A percentile compares a stretch with the other conserved stretches of the same genome.
Conservation (phyloP, 2,888 invertebrate species). For the Polydrusus cervinus region DNA sequence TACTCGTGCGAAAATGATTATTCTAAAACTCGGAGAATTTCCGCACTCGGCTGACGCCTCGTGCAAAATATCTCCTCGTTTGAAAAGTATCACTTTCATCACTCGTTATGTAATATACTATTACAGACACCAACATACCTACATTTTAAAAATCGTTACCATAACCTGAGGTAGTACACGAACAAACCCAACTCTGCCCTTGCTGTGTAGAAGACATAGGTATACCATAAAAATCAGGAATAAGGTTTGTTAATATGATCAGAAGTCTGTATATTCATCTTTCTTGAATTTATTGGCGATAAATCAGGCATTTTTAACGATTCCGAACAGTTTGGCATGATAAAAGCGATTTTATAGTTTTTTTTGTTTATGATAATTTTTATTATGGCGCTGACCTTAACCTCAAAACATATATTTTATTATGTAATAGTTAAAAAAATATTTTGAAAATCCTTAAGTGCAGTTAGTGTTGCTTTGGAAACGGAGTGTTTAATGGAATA, state of each 20-base stretch:
- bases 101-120: no score
- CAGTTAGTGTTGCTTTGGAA: neutral
- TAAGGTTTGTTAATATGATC: neutral
- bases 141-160: no score
- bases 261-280: neutral
- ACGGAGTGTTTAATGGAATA: no score
- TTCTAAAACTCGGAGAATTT: no score
- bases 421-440: neutral
- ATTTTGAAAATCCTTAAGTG: neutral
- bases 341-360: neutral
- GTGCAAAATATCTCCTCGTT: no score
- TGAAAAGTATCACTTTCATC: no score
- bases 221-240: conserved; percentile 19
- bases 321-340: neutral
- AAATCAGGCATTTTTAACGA: neutral
- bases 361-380: neutral
- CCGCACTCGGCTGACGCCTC: no score
- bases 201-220: neutral
- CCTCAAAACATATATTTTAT: neutral
- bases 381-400: neutral
- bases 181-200: no score
- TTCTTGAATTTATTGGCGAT: neutral
- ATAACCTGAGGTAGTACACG: no score
- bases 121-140: no score
- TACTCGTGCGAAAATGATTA: no score